Evolutionary conservation across 1,140 invertebrate genomes (phyloP).

Genomic region (Drosophila nigromelanica): DNA sequence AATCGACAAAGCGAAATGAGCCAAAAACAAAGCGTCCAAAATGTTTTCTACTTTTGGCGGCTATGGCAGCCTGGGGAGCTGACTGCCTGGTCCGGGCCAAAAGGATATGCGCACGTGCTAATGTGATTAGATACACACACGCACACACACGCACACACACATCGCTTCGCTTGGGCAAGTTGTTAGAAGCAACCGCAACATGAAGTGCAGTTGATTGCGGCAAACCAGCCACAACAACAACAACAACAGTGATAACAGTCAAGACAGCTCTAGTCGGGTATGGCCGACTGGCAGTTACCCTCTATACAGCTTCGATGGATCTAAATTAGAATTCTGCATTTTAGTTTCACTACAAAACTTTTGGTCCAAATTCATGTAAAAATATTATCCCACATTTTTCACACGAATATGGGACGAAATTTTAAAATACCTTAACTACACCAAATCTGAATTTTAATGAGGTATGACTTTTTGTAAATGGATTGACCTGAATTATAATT

Average conservation of each 20-base stretch:
- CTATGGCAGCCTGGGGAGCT: conserved; percentile 66
- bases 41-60: conserved; percentile 69
- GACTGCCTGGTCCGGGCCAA: conserved; percentile 23
- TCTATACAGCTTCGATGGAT: too few species aligned
- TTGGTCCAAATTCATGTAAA: too few species aligned
- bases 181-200: conserved; percentile 69
- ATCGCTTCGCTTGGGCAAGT: conserved; percentile 22
- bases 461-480: too few species aligned
- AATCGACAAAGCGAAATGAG: conserved; percentile 80
- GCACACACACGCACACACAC: conserved; percentile 5
- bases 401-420: too few species aligned
- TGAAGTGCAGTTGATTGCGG: conserved; percentile 81
- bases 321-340: too few species aligned
- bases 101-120: conserved; percentile 81
- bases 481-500: too few species aligned
- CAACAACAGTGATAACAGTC: conserved; percentile 29
- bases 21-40: conserved; percentile 80
- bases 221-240: conserved; percentile 54
- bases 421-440: too few species aligned
- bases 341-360: too few species aligned
- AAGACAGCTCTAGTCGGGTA: too few species aligned
- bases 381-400: too few species aligned
- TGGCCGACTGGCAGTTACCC: background rate
- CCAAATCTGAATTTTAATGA: too few species aligned
- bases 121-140: conserved; percentile 75